These are phyloP conservation scores for Peromyscus maniculatus DNA, from an alignment of 2,113 vertebrate species.

Conservation along the genomic window DNA sequence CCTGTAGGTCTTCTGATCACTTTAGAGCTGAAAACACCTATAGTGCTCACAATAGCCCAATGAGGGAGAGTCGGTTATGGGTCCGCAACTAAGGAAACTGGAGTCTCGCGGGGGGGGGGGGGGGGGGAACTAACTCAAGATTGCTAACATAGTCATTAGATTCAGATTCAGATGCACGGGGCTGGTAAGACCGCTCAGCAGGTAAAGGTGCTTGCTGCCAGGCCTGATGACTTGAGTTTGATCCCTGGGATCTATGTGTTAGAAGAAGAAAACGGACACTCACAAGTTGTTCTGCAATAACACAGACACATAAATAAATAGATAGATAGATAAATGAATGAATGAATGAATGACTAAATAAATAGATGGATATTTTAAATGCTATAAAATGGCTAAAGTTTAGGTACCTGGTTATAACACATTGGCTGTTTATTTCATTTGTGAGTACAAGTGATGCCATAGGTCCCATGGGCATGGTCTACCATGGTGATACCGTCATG, in stretches of 20 bases:
- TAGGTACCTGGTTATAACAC: neutral
- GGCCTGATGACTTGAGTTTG: neutral
- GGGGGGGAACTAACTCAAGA: neutral
- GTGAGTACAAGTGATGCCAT: neutral
- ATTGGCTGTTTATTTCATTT: neutral
- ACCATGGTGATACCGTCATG: too few species aligned
- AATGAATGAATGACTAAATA: too few species aligned
- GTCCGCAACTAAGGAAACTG: neutral
- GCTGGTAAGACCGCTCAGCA: neutral
- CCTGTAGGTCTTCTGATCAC: neutral
- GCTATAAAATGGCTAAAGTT: neutral
- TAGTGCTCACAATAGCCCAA: too few species aligned
- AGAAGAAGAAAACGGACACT: neutral
- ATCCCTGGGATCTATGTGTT: neutral
- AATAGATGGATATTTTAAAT: neutral
- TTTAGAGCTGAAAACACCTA: neutral
- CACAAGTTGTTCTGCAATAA: neutral
- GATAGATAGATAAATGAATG: neutral
- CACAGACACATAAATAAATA: neutral
- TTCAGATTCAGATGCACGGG: neutral
- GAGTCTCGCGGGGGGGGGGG: too few species aligned
- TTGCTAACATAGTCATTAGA: too few species aligned
- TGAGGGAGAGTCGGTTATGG: too few species aligned
- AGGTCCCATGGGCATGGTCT: too few species aligned
- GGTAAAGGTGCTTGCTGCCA: neutral